A percentile compares a stretch with the other conserved stretches of the same genome.
These are phyloP conservation scores for Varroa destructor DNA, from an alignment of 1,140 invertebrate genomes.

Conservation along the genomic window DNA sequence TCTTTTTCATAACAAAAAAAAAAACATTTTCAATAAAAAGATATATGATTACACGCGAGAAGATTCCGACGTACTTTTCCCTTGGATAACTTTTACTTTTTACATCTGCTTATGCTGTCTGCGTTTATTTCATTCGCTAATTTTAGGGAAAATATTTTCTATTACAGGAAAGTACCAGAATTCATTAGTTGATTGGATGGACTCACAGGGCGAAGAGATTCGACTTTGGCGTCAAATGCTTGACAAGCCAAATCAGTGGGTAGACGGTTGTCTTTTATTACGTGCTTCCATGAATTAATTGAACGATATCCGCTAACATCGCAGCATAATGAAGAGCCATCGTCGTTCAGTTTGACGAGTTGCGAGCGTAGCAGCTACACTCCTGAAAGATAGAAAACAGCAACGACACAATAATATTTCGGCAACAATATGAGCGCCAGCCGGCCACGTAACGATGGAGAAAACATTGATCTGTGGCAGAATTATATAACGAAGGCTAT, in stretches of 20 bases:
- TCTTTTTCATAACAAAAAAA: not conserved
- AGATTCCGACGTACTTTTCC: not conserved
- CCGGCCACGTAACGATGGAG: too few species aligned
- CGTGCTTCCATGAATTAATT: conserved; percentile 20
- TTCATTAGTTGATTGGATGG: conserved; percentile 81
- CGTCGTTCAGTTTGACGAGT: too few species aligned
- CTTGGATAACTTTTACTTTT: too few species aligned
- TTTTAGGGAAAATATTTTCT: conserved; percentile 28
- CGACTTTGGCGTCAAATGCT: conserved; percentile 85
- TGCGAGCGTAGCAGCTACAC: too few species aligned
- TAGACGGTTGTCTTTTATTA: conserved; percentile 71
- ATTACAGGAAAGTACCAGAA: conserved; percentile 67
- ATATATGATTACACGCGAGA: not conserved
- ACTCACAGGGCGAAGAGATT: conserved; percentile 74
- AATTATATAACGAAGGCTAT: too few species aligned
- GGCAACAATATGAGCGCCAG: too few species aligned
- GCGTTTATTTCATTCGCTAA: too few species aligned
- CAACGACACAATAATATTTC: too few species aligned
- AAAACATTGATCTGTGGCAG: too few species aligned
- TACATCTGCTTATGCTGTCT: too few species aligned
- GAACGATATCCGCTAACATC: not conserved
- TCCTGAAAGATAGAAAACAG: too few species aligned
- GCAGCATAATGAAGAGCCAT: not conserved
- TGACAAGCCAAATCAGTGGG: conserved; percentile 84
- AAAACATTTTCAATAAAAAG: too few species aligned